A percentile compares a stretch with the other conserved stretches of the same genome.
phyloP scores from a whole-genome alignment of 2,113 vertebrate species.

The Chionodraco myersi region DNA sequence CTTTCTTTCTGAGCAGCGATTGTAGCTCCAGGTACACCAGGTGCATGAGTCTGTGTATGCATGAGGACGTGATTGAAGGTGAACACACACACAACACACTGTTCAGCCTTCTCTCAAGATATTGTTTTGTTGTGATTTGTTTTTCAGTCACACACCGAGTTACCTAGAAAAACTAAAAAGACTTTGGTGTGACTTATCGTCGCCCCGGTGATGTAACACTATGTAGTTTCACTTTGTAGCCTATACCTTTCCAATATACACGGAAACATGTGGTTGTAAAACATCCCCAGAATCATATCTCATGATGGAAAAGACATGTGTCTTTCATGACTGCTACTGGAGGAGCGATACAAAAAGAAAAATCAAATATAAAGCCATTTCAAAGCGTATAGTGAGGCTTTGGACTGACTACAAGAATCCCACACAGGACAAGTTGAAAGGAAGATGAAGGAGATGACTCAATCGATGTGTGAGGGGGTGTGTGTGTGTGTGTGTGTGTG shows the following conservation, averaged over 20 bases:
- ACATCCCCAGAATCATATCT: constrained; percentile 54
- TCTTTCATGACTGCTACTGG: constrained; percentile 43
- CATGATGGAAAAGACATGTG: constrained; percentile 42
- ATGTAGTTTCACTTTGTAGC: constrained; percentile 45
- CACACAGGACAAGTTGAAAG: constrained; percentile 69
- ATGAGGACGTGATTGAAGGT: constrained; percentile 20
- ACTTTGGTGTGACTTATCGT: constrained; percentile 35
- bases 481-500: background rate
- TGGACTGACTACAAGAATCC: constrained; percentile 58
- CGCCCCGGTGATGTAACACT: constrained; percentile 49
- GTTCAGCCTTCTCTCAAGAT: constrained; percentile 29
- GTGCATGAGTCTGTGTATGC: constrained; percentile 31
- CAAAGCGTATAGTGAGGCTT: constrained; percentile 54
- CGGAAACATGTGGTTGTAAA: constrained; percentile 38
- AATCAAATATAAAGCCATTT: constrained; percentile 64
- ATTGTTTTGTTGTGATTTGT: constrained; percentile 48
- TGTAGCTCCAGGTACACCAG: constrained; percentile 48
- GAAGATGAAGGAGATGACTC: constrained; percentile 75
- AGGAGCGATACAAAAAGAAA: constrained; percentile 38
- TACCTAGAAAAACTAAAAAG: constrained; percentile 42
- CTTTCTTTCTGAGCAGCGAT: constrained; percentile 33
- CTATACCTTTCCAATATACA: constrained; percentile 9
- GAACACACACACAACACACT: constrained; percentile 19
- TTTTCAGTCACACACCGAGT: constrained; percentile 37
- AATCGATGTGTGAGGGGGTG: constrained; percentile 38